phyloP scores from a whole-genome alignment of 2,113 vertebrate genomes.

The Misgurnus mizolepis region DNA sequence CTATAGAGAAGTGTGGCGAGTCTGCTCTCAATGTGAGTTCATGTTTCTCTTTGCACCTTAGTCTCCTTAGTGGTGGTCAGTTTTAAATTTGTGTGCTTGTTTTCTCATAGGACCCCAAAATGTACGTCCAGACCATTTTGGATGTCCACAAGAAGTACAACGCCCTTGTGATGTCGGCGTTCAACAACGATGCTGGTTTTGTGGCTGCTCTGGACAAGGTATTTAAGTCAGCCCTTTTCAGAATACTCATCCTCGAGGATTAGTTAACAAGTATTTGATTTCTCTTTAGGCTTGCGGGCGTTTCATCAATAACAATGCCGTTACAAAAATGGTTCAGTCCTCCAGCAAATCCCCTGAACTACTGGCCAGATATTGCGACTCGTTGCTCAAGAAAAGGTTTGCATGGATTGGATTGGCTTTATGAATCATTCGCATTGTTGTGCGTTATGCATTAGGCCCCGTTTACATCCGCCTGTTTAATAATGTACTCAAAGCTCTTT shows the following conservation, averaged over 20 bases:
- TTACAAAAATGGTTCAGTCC: slow-evolving; percentile 98
- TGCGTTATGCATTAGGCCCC: neutral
- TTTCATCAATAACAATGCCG: slow-evolving; percentile 99
- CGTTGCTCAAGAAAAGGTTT: slow-evolving; percentile 95
- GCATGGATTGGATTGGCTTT: neutral
- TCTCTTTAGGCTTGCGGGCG: slow-evolving; percentile 88
- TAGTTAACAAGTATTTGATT: neutral
- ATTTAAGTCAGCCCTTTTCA: slow-evolving; percentile 8
- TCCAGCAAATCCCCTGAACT: slow-evolving; percentile 98
- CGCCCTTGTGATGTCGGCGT: slow-evolving; percentile 96
- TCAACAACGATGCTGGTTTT: slow-evolving; percentile 98
- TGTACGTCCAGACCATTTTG: slow-evolving; percentile 97
- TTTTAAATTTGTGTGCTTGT: no score
- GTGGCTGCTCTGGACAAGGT: slow-evolving; percentile 97
- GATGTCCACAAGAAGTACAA: slow-evolving; percentile 99
- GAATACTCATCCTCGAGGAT: neutral
- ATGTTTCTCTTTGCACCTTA: no score
- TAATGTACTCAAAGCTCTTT: neutral
- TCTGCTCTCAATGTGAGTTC: slow-evolving; percentile 92
- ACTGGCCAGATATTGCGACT: slow-evolving; percentile 97
- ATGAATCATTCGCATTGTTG: neutral
- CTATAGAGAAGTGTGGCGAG: slow-evolving; percentile 98
- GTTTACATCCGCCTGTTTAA: neutral
- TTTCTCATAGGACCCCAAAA: slow-evolving; percentile 90
- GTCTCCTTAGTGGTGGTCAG: no score